Evolutionary conservation across 2,797 vertebrate genomes (phyloP), one percentile per base, ranked within the genome.

Genomic region (Chelon auratus): DNA sequence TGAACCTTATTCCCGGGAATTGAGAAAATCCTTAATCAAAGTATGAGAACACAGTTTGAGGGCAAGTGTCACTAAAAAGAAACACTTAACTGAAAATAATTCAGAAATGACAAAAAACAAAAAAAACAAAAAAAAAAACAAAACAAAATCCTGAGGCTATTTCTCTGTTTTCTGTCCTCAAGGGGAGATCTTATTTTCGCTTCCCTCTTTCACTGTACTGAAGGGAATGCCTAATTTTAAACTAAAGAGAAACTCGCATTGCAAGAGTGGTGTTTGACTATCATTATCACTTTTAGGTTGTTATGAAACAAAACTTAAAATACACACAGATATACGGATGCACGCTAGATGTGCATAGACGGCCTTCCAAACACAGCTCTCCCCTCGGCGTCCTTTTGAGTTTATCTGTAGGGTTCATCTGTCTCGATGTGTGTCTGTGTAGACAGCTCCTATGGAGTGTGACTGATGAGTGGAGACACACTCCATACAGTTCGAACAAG

Each of bases 381-480:
- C 9, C 53, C 33, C 15, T 61, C 24, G 11, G 14, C 4, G 2
- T 57, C 64, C 36, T 40, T 61, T 63, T 52, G 17, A 54, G 45
- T 68, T 77, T 57, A 82, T 85, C 75, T 83, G 26, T 5, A 64
- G 26, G 51, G 18, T 43, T 26, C 58, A 68, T 84, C 67, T 15
- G 12, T 14, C 13, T 26, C 4, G 13, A 12, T 53, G 22, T 53
- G 50, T 24, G 50, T 52, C 22, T 24, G 20, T 52, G 18, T 15
- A 61, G 75, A 78, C 81, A 72, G 39, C 47, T 76, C 62, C 57
- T 67, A 36, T 76, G 42, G 55, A 77, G 66, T 81, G 79, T 80
- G 72, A 86, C 57, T 87, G 73, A 86, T 83, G 54, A 33, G 51
- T 78, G 65, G 75, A 83, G 78, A 78, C 76, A 83, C 68, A 50